Conservation (phyloP, 2,113 vertebrate species). For the Synchiropus splendidus region DNA sequence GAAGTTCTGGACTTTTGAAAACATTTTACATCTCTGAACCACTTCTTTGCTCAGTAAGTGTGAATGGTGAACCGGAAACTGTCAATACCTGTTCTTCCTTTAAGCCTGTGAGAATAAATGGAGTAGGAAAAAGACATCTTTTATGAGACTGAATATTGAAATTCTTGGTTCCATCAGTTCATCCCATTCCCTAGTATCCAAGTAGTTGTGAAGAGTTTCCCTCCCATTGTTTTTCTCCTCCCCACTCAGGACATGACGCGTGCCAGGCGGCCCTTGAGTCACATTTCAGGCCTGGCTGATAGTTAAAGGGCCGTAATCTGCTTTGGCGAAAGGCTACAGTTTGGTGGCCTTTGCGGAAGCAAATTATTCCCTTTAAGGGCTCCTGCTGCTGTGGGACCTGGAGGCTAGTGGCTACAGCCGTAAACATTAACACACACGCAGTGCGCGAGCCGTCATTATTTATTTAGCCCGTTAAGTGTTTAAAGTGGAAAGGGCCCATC, state of each 20-base stretch:
- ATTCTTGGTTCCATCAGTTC: too few species aligned
- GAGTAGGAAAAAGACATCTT: too few species aligned
- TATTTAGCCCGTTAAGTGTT: slow-evolving; percentile 85
- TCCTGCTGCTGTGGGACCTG: slow-evolving; percentile 76
- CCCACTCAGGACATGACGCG: slow-evolving; percentile 57
- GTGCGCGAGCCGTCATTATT: slow-evolving; percentile 72
- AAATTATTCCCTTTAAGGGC: slow-evolving; percentile 82
- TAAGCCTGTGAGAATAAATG: too few species aligned
- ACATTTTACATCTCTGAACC: too few species aligned
- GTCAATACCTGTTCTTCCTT: too few species aligned
- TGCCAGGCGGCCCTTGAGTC: slow-evolving; percentile 66
- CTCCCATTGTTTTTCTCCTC: slow-evolving; percentile 34
- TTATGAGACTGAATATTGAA: too few species aligned
- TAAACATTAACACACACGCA: slow-evolving; percentile 41
- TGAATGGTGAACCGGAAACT: too few species aligned
- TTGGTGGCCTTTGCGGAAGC: slow-evolving; percentile 66
- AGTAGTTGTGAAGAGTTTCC: slow-evolving; percentile 9
- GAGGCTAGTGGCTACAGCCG: slow-evolving; percentile 57
- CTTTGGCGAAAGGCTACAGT: slow-evolving; percentile 68
- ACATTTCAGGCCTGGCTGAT: slow-evolving; percentile 79
- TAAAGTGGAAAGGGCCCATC: slow-evolving; percentile 68
- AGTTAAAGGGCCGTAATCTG: slow-evolving; percentile 82
- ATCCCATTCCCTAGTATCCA: too few species aligned
- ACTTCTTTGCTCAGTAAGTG: too few species aligned
- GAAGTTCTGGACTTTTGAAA: too few species aligned